Conservation (phyloP, 2,113 vertebrate species). For the Eurypyga helias region DNA sequence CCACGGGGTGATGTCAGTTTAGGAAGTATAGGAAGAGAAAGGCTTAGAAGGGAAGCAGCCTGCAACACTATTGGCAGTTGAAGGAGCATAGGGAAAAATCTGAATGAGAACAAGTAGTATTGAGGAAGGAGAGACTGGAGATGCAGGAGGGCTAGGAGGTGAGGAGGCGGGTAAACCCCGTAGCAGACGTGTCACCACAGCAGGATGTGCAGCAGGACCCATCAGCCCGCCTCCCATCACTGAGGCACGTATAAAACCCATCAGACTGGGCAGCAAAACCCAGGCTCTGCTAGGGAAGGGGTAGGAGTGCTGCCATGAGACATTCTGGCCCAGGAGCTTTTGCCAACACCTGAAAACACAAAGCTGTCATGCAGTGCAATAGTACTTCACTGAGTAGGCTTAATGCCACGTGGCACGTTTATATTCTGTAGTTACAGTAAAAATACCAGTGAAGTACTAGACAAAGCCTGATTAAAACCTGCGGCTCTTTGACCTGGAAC, state of each 20-base stretch:
- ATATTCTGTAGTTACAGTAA: background rate
- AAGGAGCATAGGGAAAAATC: background rate
- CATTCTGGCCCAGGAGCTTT: background rate
- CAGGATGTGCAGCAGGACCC: background rate
- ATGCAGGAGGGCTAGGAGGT: background rate
- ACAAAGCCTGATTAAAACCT: background rate
- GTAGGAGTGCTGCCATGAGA: background rate
- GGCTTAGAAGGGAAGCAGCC: background rate
- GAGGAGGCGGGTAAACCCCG: background rate
- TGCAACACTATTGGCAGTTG: background rate
- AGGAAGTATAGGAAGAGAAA: background rate
- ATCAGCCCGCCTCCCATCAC: background rate
- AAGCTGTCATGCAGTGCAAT: background rate
- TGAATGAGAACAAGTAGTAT: background rate
- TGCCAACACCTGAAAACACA: background rate
- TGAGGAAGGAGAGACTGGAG: background rate
- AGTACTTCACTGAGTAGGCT: constrained; percentile 8
- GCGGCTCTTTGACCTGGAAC: background rate
- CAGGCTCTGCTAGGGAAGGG: background rate
- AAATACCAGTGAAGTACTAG: constrained; percentile 14
- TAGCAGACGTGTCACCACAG: background rate
- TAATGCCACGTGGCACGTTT: background rate
- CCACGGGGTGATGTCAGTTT: fast-evolving
- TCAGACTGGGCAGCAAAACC: background rate
- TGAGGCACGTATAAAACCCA: background rate